A percentile compares a stretch with the other conserved stretches of the same genome.
phyloP scores from a whole-genome alignment of 2,888 invertebrate genomes.

The Teleiodes luculella region DNA sequence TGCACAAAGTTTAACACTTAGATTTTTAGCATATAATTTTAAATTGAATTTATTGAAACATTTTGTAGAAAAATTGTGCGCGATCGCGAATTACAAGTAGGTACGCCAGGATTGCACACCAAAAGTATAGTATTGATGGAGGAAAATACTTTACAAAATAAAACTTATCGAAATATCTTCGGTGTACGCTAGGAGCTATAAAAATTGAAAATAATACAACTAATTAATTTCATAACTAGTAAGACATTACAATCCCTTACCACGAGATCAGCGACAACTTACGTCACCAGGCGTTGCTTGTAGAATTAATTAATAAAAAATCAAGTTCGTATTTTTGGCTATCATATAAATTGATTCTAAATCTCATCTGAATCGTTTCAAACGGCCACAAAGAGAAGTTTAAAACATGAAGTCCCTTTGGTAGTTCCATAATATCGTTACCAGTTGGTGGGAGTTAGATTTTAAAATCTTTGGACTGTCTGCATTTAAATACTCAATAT shows the following conservation, averaged over 20 bases:
- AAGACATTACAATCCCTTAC: constrained; percentile 78
- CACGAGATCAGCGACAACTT: constrained; percentile 76
- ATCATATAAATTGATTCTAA: constrained; percentile 2
- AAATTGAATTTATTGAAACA: constrained; percentile 29
- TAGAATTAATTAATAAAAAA: not conserved
- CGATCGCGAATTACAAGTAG: no score
- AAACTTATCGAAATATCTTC: constrained; percentile 79
- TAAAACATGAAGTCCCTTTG: constrained; percentile 51
- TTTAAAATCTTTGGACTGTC: constrained; percentile 72
- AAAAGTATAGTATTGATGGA: constrained; percentile 76
- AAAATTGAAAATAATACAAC: constrained; percentile 79
- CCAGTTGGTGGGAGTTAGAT: constrained; percentile 70
- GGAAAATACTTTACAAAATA: constrained; percentile 77
- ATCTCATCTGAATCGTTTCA: constrained; percentile 9
- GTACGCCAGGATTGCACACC: constrained; percentile 41
- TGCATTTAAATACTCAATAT: constrained; percentile 51
- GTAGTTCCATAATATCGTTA: constrained; percentile 56
- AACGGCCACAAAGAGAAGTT: constrained; percentile 6
- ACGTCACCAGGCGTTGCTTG: constrained; percentile 62
- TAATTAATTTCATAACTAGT: constrained; percentile 78
- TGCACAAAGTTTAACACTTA: no score
- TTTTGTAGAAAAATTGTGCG: constrained; percentile 23
- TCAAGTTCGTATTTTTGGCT: constrained; percentile 4
- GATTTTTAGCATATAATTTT: no score
- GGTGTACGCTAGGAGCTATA: constrained; percentile 79